Evolutionary conservation across 1,140 invertebrate species (phyloP), one percentile per base, ranked within the genome.

Genomic region (Leptinotarsa lineolata): DNA sequence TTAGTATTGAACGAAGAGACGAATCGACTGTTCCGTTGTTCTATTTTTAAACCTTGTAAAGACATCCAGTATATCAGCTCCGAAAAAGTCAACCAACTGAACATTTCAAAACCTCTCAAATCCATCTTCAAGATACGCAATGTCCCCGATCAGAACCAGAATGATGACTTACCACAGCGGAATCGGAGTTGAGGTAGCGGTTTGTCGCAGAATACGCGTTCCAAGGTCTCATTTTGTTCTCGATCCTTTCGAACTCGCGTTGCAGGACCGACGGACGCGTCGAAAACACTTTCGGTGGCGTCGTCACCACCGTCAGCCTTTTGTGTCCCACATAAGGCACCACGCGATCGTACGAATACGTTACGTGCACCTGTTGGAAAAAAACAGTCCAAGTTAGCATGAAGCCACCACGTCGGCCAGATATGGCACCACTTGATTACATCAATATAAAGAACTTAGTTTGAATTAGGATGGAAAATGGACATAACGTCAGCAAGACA

Each of bases 111-210:
- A 39, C 30, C 30, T 39, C 30, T 11, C 30, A 39, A 39, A 39
- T 39, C 30, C 0, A 18, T 54, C 48, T 54, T 18, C 48, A 54
- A 54, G 48, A 54, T 5, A 54, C 15, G 48, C 16, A 54, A 0
- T 18, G 15, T 13, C 48, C 16, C 1, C 4, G 48, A 39, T 39
- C 30, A 54, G 15, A n/a, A 16, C 16, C 16, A n/a, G n/a, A 54
- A 18, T 54, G 0, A n/a, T 54, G 0, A 54, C 87, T 89, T 88
- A 92, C 92, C 87, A 90, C 91, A 77, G 88, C 86, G 68, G 89
- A 86, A 84, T 90, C 90, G 73, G 92, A 92, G 85, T 91, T 92
- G 84, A 93, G 90, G 85, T 90, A 95, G 79, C 91, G 89, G 76
- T 92, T 92, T 68, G 90, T 86, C 46, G 89, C 87, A 46, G 88